phyloP scores from a whole-genome alignment of 2,797 vertebrate genomes.

The Novumbra hubbsi region DNA sequence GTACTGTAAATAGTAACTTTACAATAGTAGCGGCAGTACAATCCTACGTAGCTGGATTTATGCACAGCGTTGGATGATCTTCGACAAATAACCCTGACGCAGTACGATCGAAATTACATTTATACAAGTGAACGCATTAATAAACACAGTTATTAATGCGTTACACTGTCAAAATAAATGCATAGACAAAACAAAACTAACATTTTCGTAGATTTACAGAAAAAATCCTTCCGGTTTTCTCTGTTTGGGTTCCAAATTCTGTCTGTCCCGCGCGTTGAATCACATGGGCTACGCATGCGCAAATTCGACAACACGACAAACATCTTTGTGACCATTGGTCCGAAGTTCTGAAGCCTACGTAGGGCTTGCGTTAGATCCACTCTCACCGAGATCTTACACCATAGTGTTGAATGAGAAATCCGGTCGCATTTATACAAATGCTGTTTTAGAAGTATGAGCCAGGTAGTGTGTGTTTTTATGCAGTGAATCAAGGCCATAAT shows the following conservation, averaged over 20 bases:
- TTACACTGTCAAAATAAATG: background rate
- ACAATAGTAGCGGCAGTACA: too few relatives aligned
- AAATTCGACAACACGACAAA: background rate
- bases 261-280: background rate
- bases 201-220: background rate
- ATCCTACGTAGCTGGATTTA: too few relatives aligned
- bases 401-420: too few relatives aligned
- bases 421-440: too few relatives aligned
- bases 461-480: too few relatives aligned
- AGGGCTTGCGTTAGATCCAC: background rate
- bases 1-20: too few relatives aligned
- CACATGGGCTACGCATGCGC: slow-evolving; percentile 1
- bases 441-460: too few relatives aligned
- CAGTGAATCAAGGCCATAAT: too few relatives aligned
- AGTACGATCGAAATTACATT: background rate
- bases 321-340: background rate
- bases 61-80: background rate
- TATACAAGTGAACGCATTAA: background rate
- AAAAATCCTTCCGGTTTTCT: background rate
- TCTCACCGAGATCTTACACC: too few relatives aligned
- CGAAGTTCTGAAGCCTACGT: background rate
- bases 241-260: background rate
- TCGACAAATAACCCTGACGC: background rate
- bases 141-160: background rate
- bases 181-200: background rate